phyloP scores from a whole-genome alignment of 2,797 vertebrate species.

The Heterohyrax brucei region DNA sequence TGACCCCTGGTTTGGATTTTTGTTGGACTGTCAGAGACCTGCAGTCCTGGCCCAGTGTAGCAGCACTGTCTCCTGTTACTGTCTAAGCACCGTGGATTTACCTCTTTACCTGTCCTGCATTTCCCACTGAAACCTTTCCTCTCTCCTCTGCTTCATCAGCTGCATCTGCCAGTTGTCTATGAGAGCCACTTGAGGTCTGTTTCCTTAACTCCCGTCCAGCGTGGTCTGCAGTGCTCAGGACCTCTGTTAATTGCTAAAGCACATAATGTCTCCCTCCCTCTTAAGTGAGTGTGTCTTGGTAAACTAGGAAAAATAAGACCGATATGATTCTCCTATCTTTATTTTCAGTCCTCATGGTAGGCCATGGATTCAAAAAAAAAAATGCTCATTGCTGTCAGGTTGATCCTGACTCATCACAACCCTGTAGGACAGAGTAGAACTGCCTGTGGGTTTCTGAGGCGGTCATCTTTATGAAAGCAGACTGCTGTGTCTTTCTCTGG shows the following conservation, averaged over 20 bases:
- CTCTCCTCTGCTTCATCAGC: not conserved
- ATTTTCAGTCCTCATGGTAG: not conserved
- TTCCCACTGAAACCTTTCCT: not conserved
- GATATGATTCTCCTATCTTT: not conserved
- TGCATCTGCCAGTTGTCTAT: not conserved
- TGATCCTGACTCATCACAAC: not conserved
- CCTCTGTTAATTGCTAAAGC: not conserved
- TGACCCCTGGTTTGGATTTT: not conserved
- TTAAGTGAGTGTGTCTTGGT: not conserved
- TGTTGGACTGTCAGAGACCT: not conserved
- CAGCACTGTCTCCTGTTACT: not conserved
- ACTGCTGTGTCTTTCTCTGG: not conserved
- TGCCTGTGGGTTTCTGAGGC: not conserved
- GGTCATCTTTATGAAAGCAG: not conserved
- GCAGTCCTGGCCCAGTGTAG: fast-evolving
- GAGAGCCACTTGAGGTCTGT: not conserved
- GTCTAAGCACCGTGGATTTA: no score
- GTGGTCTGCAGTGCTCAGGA: no score
- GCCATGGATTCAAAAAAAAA: not conserved
- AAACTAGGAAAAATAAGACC: not conserved
- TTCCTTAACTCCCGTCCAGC: not conserved
- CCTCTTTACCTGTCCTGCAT: not conserved
- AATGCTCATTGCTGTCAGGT: no score
- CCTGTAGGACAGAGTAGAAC: not conserved
- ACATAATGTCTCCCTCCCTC: no score